Conservation (phyloP, 2,888 invertebrate species). For the Leucophenga montana region DNA sequence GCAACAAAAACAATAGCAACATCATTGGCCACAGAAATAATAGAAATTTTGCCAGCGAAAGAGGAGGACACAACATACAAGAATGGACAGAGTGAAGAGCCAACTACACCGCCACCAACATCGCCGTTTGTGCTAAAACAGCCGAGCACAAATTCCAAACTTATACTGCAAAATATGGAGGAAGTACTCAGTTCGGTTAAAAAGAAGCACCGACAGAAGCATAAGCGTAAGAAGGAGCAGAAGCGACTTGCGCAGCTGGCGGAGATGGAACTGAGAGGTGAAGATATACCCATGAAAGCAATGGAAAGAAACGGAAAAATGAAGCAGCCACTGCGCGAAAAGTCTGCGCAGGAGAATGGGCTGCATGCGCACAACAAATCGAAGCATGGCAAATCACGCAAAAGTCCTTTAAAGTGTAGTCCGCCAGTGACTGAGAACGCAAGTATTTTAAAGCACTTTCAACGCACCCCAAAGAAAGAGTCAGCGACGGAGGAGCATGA, state of each 20-base stretch:
- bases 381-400: constrained; percentile 27
- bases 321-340: constrained; percentile 56
- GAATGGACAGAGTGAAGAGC: constrained; percentile 40
- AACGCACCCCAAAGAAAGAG: constrained; percentile 51
- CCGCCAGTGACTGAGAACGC: constrained; percentile 35
- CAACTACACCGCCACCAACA: constrained; percentile 45
- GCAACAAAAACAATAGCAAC: constrained; percentile 30
- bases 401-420: constrained; percentile 55
- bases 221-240: constrained; percentile 67
- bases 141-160: constrained; percentile 67
- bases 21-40: constrained; percentile 16
- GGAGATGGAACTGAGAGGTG: constrained; percentile 36
- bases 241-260: constrained; percentile 64
- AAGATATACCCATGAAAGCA: constrained; percentile 31
- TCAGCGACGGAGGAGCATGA: constrained; percentile 21
- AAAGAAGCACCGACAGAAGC: constrained; percentile 70
- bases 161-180: constrained; percentile 72
- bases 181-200: constrained; percentile 71
- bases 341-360: constrained; percentile 56
- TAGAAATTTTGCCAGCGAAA: constrained; percentile 22
- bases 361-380: constrained; percentile 29
- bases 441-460: constrained; percentile 56
- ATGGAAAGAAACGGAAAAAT: constrained; percentile 26
- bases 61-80: constrained; percentile 46
- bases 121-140: constrained; percentile 63